phyloP scores from a whole-genome alignment of 2,888 invertebrate genomes.

The Phaonia tiefii region DNA sequence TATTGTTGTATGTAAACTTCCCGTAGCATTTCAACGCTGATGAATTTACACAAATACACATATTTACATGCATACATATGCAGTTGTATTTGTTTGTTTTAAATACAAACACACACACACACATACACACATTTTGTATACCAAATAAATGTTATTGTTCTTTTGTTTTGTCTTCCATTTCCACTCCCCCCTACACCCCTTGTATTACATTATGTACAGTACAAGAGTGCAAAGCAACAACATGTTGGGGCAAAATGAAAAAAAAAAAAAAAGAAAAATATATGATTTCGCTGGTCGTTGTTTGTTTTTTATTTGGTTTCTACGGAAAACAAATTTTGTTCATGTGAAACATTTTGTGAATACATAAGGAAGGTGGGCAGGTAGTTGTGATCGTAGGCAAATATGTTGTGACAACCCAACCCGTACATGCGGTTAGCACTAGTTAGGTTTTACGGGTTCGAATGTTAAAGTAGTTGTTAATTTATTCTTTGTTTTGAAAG shows the following conservation, averaged over 20 bases:
- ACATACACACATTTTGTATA: not conserved
- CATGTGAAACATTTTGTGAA: no score
- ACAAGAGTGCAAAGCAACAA: no score
- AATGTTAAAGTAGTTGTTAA: no score
- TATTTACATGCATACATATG: not conserved
- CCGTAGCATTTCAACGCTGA: slow-evolving; percentile 27
- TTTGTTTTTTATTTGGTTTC: slow-evolving; percentile 7
- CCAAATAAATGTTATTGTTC: not conserved
- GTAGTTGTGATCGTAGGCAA: no score
- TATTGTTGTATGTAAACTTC: slow-evolving; percentile 12
- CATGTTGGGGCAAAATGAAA: no score
- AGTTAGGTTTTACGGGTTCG: no score
- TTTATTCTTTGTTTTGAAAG: no score
- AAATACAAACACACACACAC: not conserved
- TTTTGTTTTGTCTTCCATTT: not conserved
- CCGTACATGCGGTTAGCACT: no score
- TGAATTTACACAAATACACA: slow-evolving; percentile 22
- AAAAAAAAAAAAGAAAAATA: no score
- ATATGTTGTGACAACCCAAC: no score
- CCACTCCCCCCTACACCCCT: not conserved
- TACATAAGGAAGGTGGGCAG: not conserved
- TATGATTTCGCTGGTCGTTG: not conserved
- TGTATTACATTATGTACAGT: no score
- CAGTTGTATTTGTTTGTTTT: not conserved
- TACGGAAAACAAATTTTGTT: not conserved